A percentile compares a stretch with the other conserved stretches of the same genome.
These are phyloP conservation scores for Pionites leucogaster DNA, from an alignment of 2,113 vertebrate genomes.

Conservation along the genomic window DNA sequence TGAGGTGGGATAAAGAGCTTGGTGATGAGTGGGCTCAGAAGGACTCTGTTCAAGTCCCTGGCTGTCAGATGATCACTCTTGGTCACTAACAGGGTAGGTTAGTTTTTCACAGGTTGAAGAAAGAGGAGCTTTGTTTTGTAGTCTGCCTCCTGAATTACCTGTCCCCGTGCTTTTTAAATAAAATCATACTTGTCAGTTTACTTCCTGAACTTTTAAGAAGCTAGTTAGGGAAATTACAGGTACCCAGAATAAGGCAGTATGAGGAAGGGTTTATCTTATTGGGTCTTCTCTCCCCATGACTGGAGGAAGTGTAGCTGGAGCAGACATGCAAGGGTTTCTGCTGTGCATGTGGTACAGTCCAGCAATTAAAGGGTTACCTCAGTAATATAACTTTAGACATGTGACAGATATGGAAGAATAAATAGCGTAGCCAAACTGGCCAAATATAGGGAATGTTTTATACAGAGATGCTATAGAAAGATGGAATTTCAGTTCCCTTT, in stretches of 20 bases:
- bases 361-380: background rate
- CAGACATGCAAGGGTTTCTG: background rate
- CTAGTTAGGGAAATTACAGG: background rate
- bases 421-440: background rate
- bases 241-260: background rate
- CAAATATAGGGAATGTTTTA: slow-evolving; percentile 17
- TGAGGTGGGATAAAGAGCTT: background rate
- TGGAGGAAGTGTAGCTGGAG: background rate
- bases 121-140: background rate
- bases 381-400: background rate
- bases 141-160: background rate
- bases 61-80: background rate
- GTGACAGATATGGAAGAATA: background rate
- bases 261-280: background rate
- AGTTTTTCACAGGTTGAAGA: background rate
- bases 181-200: background rate
- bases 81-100: background rate
- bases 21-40: background rate
- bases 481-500: slow-evolving; percentile 23
- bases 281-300: background rate
- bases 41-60: background rate
- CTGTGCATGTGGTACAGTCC: background rate
- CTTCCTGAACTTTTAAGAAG: background rate
- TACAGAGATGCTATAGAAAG: background rate
- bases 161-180: background rate